Conservation (phyloP, 1,140 invertebrate species). For the Armadillidium nasatum region DNA sequence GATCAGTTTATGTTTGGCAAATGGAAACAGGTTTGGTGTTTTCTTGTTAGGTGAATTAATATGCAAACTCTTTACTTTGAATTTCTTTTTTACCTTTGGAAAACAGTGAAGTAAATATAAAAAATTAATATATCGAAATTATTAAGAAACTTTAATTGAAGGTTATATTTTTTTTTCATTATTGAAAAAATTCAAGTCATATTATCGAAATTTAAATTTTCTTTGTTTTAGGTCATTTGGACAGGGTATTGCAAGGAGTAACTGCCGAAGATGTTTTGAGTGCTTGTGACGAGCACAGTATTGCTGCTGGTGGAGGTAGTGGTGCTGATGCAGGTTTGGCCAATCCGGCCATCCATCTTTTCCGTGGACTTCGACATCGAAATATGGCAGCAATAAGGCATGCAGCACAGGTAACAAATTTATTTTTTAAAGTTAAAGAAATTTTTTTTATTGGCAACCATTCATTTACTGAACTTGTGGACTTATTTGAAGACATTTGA, state of each 20-base stretch:
- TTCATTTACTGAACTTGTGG: too few relatives aligned
- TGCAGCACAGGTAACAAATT: constrained; percentile 64
- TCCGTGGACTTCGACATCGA: constrained; percentile 76
- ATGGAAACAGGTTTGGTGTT: constrained; percentile 83
- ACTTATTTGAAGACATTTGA: too few relatives aligned
- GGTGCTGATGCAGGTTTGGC: constrained; percentile 69
- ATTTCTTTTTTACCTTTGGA: too few relatives aligned
- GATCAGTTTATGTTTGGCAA: constrained; percentile 98
- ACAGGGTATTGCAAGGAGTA: constrained; percentile 90
- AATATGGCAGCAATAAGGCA: constrained; percentile 92
- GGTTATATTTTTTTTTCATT: too few relatives aligned
- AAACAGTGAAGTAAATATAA: too few relatives aligned
- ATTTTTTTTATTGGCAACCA: too few relatives aligned
- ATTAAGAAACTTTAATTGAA: too few relatives aligned
- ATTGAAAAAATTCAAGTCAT: too few relatives aligned
- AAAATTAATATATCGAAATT: too few relatives aligned
- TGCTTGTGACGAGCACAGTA: constrained; percentile 86
- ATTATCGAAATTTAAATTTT: too few relatives aligned
- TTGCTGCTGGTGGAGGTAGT: constrained; percentile 54
- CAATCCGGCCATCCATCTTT: constrained; percentile 87
- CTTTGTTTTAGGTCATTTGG: constrained; percentile 68
- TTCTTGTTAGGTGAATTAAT: constrained; percentile 10
- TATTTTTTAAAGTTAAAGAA: too few relatives aligned
- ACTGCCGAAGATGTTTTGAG: constrained; percentile 92
- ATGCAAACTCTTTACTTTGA: background rate